These are phyloP conservation scores for Eilema griseolum DNA, from an alignment of 2,888 invertebrate species.

Conservation along the genomic window DNA sequence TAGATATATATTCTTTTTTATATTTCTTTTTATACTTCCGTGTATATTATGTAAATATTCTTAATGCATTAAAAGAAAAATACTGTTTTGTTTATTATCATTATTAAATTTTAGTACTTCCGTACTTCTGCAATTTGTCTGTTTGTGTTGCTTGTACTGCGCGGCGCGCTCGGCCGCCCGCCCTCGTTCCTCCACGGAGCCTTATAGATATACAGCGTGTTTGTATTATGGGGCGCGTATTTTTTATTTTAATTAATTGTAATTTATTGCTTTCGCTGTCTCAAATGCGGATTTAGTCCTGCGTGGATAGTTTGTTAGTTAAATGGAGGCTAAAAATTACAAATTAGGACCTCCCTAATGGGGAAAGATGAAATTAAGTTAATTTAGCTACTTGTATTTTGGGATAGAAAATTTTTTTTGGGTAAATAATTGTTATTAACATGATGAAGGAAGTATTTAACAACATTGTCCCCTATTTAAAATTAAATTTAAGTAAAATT, in stretches of 20 bases:
- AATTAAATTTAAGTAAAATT: background rate
- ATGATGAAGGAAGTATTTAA: background rate
- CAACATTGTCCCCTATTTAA: background rate
- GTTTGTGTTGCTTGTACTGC: constrained; percentile 53
- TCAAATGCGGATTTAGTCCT: constrained; percentile 24
- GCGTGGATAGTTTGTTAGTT: constrained; percentile 21
- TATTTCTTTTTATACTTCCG: too few species aligned
- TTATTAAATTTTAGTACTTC: constrained; percentile 7
- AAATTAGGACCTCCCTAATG: background rate
- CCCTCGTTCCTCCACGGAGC: constrained; percentile 81
- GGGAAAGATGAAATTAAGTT: background rate
- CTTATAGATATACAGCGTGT: constrained; percentile 79
- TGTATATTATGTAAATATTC: too few species aligned
- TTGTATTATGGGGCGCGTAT: constrained; percentile 46
- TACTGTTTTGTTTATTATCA: background rate
- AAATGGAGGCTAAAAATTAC: constrained; percentile 16
- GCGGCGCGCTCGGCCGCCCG: constrained; percentile 76
- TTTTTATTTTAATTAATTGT: constrained; percentile 60
- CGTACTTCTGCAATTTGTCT: constrained; percentile 55
- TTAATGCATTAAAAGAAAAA: too few species aligned
- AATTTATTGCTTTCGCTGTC: constrained; percentile 50
- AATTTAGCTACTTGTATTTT: background rate
- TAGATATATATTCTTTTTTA: too few species aligned
- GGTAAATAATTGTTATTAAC: background rate
- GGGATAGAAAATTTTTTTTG: background rate